These are phyloP conservation scores for Agonum fuliginosum DNA, from an alignment of 2,888 invertebrate species.

Conservation along the genomic window DNA sequence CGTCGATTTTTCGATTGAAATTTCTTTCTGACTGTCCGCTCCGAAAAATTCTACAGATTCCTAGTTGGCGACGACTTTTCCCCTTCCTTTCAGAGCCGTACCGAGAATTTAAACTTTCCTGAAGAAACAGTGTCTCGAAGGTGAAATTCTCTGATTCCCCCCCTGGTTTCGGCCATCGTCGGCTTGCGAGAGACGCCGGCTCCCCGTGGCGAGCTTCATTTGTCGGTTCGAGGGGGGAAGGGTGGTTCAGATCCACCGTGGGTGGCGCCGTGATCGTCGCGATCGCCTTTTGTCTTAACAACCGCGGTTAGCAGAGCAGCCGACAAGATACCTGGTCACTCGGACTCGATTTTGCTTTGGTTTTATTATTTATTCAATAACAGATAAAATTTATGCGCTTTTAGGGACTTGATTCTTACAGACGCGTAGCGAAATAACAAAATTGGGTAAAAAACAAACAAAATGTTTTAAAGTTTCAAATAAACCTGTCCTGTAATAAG, in stretches of 20 bases:
- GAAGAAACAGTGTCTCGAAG: no score
- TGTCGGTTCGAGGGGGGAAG: slow-evolving; percentile 23
- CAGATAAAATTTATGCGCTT: no score
- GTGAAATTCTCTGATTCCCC: not conserved
- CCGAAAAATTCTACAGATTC: no score
- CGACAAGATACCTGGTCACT: not conserved
- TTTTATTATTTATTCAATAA: not conserved
- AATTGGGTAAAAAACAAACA: no score
- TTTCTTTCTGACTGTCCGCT: no score
- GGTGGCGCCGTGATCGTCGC: slow-evolving; percentile 41
- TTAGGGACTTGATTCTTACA: no score
- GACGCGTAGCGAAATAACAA: no score
- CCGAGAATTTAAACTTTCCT: no score
- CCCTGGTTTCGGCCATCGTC: not conserved
- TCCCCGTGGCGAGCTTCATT: slow-evolving; percentile 42
- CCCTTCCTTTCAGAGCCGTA: slow-evolving; percentile 13
- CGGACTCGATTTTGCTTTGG: no score
- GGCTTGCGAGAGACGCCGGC: slow-evolving; percentile 42
- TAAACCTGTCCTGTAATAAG: no score
- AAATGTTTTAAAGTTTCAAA: no score
- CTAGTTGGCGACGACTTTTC: slow-evolving; percentile 37
- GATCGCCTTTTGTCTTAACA: slow-evolving; percentile 39
- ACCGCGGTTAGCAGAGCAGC: not conserved
- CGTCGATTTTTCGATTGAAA: no score
- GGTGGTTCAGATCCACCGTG: not conserved